Conservation (phyloP, 2,113 vertebrate genomes). For the Panurus biarmicus region DNA sequence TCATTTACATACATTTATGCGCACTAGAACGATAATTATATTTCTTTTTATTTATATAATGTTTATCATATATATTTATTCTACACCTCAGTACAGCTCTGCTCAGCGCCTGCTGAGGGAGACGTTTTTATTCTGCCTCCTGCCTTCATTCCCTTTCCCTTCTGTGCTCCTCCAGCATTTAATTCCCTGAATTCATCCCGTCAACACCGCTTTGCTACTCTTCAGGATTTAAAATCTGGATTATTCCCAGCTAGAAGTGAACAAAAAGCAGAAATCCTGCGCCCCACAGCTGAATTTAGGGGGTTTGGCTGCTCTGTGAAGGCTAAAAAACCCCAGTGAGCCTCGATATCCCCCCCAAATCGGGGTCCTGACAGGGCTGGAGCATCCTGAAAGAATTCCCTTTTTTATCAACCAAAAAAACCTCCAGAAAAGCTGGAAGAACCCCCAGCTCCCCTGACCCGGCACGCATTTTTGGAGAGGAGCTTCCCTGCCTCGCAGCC, state of each 20-base stretch:
- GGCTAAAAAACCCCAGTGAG: neutral
- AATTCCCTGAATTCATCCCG: neutral
- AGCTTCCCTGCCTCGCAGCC: neutral
- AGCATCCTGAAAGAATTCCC: too few species aligned
- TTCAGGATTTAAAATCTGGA: neutral
- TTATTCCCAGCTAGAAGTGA: neutral
- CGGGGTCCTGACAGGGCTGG: neutral
- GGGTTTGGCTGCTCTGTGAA: rapidly evolving
- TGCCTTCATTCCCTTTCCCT: neutral
- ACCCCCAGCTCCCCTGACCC: too few species aligned
- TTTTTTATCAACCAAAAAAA: neutral
- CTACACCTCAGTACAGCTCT: neutral
- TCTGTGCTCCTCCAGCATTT: neutral
- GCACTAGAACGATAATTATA: neutral
- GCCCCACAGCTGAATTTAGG: neutral
- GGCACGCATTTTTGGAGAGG: neutral
- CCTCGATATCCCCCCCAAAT: rapidly evolving
- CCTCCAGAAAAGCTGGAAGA: neutral
- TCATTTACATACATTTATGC: neutral
- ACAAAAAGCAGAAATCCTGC: neutral
- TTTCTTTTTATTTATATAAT: neutral
- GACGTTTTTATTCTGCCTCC: neutral
- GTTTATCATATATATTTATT: neutral
- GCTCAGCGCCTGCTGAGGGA: neutral
- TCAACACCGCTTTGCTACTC: neutral